phyloP scores from a whole-genome alignment of 2,888 invertebrate species.

The Acronicta aceris region DNA sequence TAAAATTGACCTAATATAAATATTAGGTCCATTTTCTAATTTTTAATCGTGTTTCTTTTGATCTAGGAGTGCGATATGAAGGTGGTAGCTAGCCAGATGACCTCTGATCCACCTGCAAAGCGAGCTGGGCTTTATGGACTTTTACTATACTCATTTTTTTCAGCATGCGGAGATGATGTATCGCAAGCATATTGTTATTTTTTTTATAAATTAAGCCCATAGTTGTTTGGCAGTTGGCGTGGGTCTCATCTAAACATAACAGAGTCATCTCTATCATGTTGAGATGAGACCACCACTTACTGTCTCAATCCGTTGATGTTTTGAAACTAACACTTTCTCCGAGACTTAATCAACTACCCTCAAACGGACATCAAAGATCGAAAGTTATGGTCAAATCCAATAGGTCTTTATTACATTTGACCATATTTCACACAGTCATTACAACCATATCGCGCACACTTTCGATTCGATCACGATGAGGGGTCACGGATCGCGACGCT shows the following conservation, averaged over 20 bases:
- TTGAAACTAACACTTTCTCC: slow-evolving; percentile 29
- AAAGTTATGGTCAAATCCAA: slow-evolving; percentile 36
- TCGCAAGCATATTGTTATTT: too few relatives aligned
- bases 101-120: too few relatives aligned
- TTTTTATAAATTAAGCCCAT: too few relatives aligned
- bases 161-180: too few relatives aligned
- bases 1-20: too few relatives aligned
- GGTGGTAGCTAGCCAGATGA: too few relatives aligned
- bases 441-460: slow-evolving; percentile 52
- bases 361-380: slow-evolving; percentile 16
- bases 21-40: too few relatives aligned
- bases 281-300: not conserved
- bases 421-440: slow-evolving; percentile 49
- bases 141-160: too few relatives aligned
- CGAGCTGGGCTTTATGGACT: too few relatives aligned
- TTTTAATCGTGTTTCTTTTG: too few relatives aligned
- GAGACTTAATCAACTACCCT: slow-evolving; percentile 11
- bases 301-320: not conserved
- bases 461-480: slow-evolving; percentile 51
- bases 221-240: not conserved
- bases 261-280: too few relatives aligned
- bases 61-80: too few relatives aligned
- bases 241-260: not conserved
- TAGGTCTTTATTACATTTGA: slow-evolving; percentile 30
- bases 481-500: slow-evolving; percentile 39